phyloP scores from a whole-genome alignment of 2,888 invertebrate genomes.

The Periphyllus acericola region DNA sequence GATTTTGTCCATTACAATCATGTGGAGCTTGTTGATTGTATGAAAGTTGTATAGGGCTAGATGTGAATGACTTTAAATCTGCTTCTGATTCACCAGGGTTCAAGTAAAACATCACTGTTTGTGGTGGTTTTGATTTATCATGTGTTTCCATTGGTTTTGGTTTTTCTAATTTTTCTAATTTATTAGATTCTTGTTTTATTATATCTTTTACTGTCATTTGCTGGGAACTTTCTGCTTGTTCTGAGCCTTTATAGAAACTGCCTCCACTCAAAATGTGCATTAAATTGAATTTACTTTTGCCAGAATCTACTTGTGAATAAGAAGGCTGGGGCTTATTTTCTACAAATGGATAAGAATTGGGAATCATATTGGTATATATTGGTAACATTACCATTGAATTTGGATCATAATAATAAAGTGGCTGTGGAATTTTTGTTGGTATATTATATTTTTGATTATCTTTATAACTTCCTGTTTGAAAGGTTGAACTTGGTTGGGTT shows the following conservation, averaged over 20 bases:
- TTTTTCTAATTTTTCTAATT: slow-evolving; percentile 47
- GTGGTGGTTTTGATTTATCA: slow-evolving; percentile 38
- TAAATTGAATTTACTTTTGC: slow-evolving; percentile 46
- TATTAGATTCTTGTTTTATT: slow-evolving; percentile 38
- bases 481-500: slow-evolving; percentile 2
- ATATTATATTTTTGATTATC: slow-evolving; percentile 32
- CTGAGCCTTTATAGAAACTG: slow-evolving; percentile 45
- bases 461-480: slow-evolving; percentile 25
- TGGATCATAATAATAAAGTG: slow-evolving; percentile 57
- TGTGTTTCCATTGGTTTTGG: slow-evolving; percentile 38
- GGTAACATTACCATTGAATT: slow-evolving; percentile 55
- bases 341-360: slow-evolving; percentile 21
- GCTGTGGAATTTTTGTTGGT: slow-evolving; percentile 30
- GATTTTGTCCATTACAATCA: slow-evolving; percentile 18
- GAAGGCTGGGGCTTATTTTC: slow-evolving; percentile 8
- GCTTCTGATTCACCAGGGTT: slow-evolving; percentile 32
- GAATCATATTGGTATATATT: slow-evolving; percentile 48
- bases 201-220: slow-evolving; percentile 39
- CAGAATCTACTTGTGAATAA: slow-evolving; percentile 21
- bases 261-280: slow-evolving; percentile 57
- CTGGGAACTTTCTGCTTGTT: slow-evolving; percentile 53
- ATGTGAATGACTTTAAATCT: slow-evolving; percentile 37
- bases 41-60: slow-evolving; percentile 29
- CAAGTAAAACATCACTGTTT: slow-evolving; percentile 53
- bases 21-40: slow-evolving; percentile 14